Conservation (phyloP, 2,797 vertebrate genomes). For the Phylloscopus collybita region DNA sequence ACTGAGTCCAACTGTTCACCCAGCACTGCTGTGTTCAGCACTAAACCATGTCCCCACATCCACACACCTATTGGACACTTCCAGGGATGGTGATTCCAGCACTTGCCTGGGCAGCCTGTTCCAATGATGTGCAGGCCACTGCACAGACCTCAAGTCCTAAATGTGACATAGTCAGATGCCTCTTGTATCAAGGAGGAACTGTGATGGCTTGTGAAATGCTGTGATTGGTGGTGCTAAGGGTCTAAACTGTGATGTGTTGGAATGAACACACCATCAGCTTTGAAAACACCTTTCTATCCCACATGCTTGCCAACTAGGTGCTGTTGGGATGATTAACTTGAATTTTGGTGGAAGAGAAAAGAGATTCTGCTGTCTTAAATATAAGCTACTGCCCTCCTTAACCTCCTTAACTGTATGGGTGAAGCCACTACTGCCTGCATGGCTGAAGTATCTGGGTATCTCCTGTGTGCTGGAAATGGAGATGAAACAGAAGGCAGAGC, state of each 20-base stretch:
- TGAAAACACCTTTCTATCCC: background rate
- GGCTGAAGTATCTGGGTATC: background rate
- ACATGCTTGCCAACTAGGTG: background rate
- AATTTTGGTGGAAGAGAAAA: background rate
- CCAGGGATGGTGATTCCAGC: background rate
- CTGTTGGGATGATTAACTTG: background rate
- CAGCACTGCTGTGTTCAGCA: background rate
- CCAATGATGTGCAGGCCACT: background rate
- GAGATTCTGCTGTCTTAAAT: background rate
- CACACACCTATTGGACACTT: accelerated
- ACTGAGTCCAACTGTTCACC: background rate
- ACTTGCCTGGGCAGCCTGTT: background rate
- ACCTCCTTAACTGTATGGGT: background rate
- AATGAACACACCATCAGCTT: background rate
- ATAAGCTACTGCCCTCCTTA: background rate
- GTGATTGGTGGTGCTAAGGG: background rate
- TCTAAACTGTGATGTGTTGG: background rate
- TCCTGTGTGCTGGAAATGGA: background rate
- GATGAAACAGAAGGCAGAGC: background rate
- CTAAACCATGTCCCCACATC: background rate
- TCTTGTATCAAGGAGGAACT: background rate
- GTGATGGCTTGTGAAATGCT: background rate
- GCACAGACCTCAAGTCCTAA: background rate
- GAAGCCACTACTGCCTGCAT: background rate
- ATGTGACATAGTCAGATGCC: too few relatives aligned